Conservation (phyloP, 2,797 vertebrate genomes). For the Hippopotamyrus pictus region DNA sequence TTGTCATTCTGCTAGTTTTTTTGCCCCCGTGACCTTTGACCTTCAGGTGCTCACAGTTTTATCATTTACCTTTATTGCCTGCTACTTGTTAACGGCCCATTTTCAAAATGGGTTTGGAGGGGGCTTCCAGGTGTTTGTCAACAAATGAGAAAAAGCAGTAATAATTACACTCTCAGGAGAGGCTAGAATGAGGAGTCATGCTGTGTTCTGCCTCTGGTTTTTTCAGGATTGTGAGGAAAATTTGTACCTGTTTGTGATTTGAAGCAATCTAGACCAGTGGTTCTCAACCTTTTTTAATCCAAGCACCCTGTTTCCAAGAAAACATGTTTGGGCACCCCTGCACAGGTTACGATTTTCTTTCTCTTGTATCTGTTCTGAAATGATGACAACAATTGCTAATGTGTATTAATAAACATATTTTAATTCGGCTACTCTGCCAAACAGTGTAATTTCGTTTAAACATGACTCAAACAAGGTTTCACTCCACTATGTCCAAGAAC, state of each 20-base stretch:
- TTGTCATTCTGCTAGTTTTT: slow-evolving; percentile 45
- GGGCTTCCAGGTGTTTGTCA: slow-evolving; percentile 55
- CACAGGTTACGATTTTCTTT: background rate
- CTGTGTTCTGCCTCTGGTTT: slow-evolving; percentile 22
- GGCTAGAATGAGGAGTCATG: slow-evolving; percentile 22
- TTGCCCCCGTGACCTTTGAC: slow-evolving; percentile 26
- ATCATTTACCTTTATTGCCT: slow-evolving; percentile 49
- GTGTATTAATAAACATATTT: background rate
- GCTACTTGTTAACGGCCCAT: slow-evolving; percentile 59
- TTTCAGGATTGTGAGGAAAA: slow-evolving; percentile 40
- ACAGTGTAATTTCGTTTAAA: background rate
- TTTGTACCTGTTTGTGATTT: slow-evolving; percentile 35
- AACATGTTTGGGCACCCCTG: background rate
- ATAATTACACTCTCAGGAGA: slow-evolving; percentile 52
- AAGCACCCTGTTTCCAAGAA: background rate
- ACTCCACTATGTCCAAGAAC: background rate
- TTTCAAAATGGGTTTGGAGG: slow-evolving; percentile 35
- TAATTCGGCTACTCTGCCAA: background rate
- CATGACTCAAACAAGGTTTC: background rate
- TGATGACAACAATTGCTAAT: slow-evolving; percentile 10
- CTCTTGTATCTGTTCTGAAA: background rate
- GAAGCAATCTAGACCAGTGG: slow-evolving; percentile 23
- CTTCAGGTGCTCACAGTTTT: slow-evolving; percentile 29
- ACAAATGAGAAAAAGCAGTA: slow-evolving; percentile 45
- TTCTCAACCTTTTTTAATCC: background rate